Conservation (phyloP, 2,797 vertebrate species). For the Selene dorsalis region DNA sequence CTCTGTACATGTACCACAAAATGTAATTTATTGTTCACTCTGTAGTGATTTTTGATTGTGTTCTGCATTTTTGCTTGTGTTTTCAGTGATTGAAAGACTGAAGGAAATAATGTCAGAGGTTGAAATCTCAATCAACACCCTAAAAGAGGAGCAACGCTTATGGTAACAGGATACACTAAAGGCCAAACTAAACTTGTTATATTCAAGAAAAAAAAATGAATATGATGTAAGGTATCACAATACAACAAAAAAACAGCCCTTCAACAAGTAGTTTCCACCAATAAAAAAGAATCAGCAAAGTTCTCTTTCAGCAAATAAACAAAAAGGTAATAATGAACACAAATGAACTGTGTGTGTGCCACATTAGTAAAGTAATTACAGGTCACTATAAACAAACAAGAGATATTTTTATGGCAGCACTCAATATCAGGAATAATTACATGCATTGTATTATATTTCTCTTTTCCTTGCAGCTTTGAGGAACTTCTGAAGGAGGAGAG, state of each 20-base stretch:
- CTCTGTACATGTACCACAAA: not conserved
- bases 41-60: not conserved
- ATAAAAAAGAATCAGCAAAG: not conserved
- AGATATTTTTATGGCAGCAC: not conserved
- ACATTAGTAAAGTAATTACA: not conserved
- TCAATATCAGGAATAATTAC: not conserved
- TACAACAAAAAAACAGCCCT: not conserved
- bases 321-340: not conserved
- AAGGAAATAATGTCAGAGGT: conserved; percentile 91
- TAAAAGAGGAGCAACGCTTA: conserved; percentile 90
- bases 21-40: not conserved
- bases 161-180: conserved; percentile 78
- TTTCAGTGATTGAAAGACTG: conserved; percentile 90
- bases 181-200: not conserved
- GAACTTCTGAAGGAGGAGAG: conserved; percentile 91
- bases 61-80: conserved; percentile 33
- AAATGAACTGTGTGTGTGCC: not conserved
- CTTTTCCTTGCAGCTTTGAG: conserved; percentile 85
- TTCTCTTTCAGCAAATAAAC: not conserved
- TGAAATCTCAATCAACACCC: conserved; percentile 87
- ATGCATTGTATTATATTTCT: not conserved
- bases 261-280: not conserved
- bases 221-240: not conserved
- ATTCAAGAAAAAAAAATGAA: not conserved
- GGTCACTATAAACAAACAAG: not conserved